Evolutionary conservation across 2,113 vertebrate genomes (phyloP).

Genomic region (Tragelaphus scriptus): DNA sequence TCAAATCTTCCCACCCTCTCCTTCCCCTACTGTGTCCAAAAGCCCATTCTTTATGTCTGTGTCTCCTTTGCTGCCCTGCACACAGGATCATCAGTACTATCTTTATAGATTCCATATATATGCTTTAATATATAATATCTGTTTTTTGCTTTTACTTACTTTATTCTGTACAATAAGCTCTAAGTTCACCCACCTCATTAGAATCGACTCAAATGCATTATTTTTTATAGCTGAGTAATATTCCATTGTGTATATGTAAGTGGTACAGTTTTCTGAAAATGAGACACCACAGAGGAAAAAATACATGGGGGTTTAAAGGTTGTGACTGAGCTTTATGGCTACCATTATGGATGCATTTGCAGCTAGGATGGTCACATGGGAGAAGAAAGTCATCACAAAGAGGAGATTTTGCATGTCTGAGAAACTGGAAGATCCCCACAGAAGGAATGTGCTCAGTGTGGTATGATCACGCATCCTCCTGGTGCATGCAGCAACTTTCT

Average conservation of each 20-base stretch:
- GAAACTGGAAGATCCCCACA: slow-evolving; percentile 52
- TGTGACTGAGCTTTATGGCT: slow-evolving; percentile 11
- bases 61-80: background rate
- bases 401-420: slow-evolving; percentile 7
- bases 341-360: slow-evolving; percentile 34
- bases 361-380: background rate
- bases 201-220: background rate
- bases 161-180: background rate
- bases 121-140: background rate
- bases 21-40: background rate
- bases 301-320: slow-evolving; percentile 33
- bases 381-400: slow-evolving; percentile 24
- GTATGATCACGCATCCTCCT: background rate
- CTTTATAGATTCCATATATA: background rate
- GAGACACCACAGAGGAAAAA: slow-evolving; percentile 46
- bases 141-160: background rate
- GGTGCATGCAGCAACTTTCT: background rate
- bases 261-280: slow-evolving; percentile 55
- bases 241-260: background rate
- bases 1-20: background rate
- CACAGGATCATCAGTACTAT: background rate
- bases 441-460: background rate
- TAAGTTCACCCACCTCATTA: background rate
- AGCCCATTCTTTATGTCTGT: background rate
- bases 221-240: background rate